Conservation (phyloP, 1,140 invertebrate species). For the Drosophila pallidifrons region DNA sequence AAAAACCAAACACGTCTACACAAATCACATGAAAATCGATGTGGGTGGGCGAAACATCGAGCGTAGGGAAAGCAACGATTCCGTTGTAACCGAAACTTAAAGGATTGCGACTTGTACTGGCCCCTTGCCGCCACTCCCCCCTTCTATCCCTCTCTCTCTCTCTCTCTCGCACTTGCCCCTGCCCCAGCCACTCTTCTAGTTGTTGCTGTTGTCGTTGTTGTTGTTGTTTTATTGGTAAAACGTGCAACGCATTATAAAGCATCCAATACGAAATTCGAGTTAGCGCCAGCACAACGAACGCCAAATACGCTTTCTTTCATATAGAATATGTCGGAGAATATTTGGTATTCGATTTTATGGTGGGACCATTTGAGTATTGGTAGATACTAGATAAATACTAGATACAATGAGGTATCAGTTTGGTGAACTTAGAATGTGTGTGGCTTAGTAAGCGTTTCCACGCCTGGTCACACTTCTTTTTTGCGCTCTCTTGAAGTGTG, state of each 20-base stretch:
- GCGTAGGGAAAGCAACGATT: slow-evolving; percentile 18
- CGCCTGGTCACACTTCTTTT: too few species aligned
- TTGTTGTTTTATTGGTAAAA: slow-evolving; percentile 76
- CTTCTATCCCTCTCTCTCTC: neutral
- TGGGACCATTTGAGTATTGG: too few species aligned
- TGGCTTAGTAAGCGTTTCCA: too few species aligned
- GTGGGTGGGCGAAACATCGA: slow-evolving; percentile 21
- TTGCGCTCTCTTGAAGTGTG: too few species aligned
- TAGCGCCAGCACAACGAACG: neutral
- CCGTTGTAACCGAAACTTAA: slow-evolving; percentile 71
- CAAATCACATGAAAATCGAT: slow-evolving; percentile 83
- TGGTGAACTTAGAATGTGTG: too few species aligned
- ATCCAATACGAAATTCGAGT: slow-evolving; percentile 8
- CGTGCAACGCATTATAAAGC: slow-evolving; percentile 73
- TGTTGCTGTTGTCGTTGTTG: slow-evolving; percentile 60
- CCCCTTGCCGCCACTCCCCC: neutral
- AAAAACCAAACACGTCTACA: slow-evolving; percentile 83
- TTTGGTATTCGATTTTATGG: too few species aligned
- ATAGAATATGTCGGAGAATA: neutral
- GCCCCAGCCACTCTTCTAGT: slow-evolving; percentile 4
- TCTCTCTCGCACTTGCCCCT: too few species aligned
- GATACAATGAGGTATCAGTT: too few species aligned
- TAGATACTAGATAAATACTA: too few species aligned
- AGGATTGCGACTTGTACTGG: slow-evolving; percentile 61
- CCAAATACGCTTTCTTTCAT: slow-evolving; percentile 11